phyloP scores from a whole-genome alignment of 1,140 invertebrate species.

The Tetraneura akinire region DNA sequence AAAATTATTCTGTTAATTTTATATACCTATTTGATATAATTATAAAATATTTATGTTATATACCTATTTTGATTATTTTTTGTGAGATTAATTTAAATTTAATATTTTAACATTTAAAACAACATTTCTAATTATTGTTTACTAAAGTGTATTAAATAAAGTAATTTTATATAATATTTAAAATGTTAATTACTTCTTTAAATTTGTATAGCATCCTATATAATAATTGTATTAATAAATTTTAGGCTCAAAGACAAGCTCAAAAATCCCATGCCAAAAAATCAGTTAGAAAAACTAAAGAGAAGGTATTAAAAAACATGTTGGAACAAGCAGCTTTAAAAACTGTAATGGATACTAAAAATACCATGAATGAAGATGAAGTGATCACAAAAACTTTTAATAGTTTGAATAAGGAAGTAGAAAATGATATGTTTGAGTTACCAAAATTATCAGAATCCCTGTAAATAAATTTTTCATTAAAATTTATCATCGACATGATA shows the following conservation, averaged over 20 bases:
- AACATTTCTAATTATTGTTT: too few relatives aligned
- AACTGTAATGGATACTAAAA: conserved; percentile 19
- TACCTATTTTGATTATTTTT: too few relatives aligned
- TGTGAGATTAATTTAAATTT: too few relatives aligned
- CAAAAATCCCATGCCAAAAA: conserved; percentile 21
- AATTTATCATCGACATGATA: background rate
- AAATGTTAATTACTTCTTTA: background rate
- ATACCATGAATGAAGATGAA: conserved; percentile 23
- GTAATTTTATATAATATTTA: too few relatives aligned
- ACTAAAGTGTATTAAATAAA: too few relatives aligned
- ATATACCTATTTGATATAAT: too few relatives aligned
- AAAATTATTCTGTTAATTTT: too few relatives aligned
- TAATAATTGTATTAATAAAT: background rate
- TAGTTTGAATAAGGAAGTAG: background rate
- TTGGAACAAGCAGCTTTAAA: conserved; percentile 30
- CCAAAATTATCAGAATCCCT: background rate
- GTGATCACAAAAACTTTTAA: conserved; percentile 32
- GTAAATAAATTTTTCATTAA: background rate
- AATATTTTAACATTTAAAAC: too few relatives aligned
- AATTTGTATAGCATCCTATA: too few relatives aligned
- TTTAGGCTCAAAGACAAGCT: conserved; percentile 41
- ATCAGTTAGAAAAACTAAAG: conserved; percentile 21
- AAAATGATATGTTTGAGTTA: conserved; percentile 29
- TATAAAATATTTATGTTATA: too few relatives aligned
- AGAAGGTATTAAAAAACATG: conserved; percentile 38